These are phyloP conservation scores for Phalanger gymnotis DNA, from an alignment of 2,797 vertebrate species.

Conservation along the genomic window DNA sequence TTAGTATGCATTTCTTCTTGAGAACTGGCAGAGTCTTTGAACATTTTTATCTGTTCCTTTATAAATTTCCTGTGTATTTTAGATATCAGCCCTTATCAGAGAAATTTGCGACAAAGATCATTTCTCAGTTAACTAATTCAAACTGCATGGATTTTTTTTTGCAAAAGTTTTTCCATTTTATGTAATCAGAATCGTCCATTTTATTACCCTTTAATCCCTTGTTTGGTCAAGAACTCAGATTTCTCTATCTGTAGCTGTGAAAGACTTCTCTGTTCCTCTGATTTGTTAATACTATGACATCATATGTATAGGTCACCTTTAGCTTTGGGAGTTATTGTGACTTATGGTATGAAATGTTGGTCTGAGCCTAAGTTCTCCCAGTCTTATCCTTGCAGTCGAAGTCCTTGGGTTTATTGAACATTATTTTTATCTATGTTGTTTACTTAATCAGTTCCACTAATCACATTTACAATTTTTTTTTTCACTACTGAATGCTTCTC, in stretches of 20 bases:
- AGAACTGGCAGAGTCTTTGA: not conserved
- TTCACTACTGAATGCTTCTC: not conserved
- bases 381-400: not conserved
- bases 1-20: not conserved
- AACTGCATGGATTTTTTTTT: not conserved
- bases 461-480: not conserved
- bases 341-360: not conserved
- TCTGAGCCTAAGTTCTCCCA: not conserved
- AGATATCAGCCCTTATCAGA: not conserved
- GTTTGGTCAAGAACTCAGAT: not conserved
- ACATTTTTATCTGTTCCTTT: not conserved
- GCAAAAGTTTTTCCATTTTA: not conserved
- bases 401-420: not conserved
- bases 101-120: not conserved
- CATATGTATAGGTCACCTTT: not conserved
- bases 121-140: not conserved
- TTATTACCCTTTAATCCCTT: not conserved
- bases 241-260: not conserved
- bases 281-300: not conserved
- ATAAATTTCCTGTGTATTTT: not conserved
- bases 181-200: not conserved
- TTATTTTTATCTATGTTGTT: not conserved
- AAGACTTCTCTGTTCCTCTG: not conserved
- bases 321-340: not conserved
- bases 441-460: not conserved